Evolutionary conservation across 1,140 invertebrate genomes (phyloP).

Genomic region (Lepidurus apus): DNA sequence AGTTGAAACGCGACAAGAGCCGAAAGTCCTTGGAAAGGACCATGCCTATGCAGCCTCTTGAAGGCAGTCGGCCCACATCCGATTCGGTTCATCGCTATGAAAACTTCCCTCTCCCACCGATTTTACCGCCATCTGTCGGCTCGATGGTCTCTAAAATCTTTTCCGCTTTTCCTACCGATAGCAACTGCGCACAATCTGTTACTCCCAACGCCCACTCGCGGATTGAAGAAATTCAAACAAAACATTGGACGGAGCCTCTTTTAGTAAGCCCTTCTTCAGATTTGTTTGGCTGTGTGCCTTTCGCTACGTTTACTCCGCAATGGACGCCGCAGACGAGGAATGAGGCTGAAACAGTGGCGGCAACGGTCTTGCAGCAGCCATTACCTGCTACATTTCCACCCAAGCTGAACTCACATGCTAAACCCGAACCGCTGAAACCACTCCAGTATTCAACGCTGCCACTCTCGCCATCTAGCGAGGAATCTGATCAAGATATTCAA

Average conservation of each 20-base stretch:
- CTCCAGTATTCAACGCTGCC: constrained; percentile 27
- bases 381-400: constrained; percentile 40
- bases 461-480: constrained; percentile 35
- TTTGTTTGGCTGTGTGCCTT: constrained; percentile 58
- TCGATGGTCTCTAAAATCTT: constrained; percentile 30
- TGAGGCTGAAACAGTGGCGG: constrained; percentile 36
- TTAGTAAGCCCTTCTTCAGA: constrained; percentile 44
- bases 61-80: constrained; percentile 37
- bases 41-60: constrained; percentile 32
- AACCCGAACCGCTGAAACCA: constrained; percentile 39
- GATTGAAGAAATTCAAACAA: constrained; percentile 28
- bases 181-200: constrained; percentile 36
- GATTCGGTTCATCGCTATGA: constrained; percentile 35
- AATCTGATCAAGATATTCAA: constrained; percentile 35
- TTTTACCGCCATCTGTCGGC: background rate
- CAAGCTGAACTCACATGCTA: constrained; percentile 40
- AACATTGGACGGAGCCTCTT: background rate
- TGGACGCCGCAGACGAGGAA: constrained; percentile 34
- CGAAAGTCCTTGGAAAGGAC: constrained; percentile 15
- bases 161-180: constrained; percentile 36
- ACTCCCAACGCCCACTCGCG: constrained; percentile 34
- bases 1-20: constrained; percentile 24
- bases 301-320: constrained; percentile 48
- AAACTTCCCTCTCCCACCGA: constrained; percentile 37
- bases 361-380: constrained; percentile 38